phyloP scores from a whole-genome alignment of 2,113 vertebrate species.

The Cygnus buccinator region DNA sequence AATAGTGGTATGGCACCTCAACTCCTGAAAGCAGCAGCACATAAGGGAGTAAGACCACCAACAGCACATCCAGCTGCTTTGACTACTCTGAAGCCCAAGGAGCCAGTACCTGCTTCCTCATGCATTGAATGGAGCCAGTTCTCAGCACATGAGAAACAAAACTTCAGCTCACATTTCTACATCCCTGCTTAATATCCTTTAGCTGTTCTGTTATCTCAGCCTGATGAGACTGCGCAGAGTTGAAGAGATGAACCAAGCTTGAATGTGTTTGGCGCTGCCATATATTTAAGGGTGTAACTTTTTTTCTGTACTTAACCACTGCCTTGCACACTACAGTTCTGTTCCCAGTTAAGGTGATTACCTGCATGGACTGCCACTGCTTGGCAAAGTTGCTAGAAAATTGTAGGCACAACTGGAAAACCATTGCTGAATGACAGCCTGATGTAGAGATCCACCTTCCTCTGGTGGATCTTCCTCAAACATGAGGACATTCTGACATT shows the following conservation, averaged over 20 bases:
- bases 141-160: neutral
- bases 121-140: neutral
- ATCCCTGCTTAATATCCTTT: neutral
- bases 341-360: neutral
- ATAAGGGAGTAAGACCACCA: fast-evolving
- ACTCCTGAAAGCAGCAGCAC: neutral
- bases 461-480: neutral
- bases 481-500: neutral
- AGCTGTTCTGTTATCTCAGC: neutral
- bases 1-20: fast-evolving
- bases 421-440: neutral
- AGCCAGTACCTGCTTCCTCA: neutral
- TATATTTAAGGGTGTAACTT: neutral
- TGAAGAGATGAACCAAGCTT: neutral
- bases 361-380: neutral
- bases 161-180: neutral
- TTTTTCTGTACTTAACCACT: neutral
- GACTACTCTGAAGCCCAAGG: neutral
- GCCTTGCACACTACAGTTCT: neutral
- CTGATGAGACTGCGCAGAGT: fast-evolving
- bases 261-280: neutral
- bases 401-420: neutral
- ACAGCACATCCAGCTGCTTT: neutral
- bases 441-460: neutral
- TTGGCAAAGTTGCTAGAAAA: neutral